Evolutionary conservation across 2,797 vertebrate genomes (phyloP).

Genomic region (Cyclura pinguis): DNA sequence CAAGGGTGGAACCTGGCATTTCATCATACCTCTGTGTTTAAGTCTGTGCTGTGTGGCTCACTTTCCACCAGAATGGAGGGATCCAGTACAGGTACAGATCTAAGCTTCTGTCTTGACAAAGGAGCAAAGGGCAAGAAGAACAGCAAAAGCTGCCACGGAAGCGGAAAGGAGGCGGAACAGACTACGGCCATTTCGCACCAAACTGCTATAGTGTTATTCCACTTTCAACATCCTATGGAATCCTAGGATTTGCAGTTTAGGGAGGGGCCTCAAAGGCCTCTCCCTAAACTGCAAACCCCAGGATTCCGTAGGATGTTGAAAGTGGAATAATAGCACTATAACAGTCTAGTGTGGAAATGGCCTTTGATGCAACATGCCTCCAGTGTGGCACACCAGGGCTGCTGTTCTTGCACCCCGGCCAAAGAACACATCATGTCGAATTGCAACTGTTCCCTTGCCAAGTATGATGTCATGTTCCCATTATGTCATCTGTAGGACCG

Average conservation of each 20-base stretch:
- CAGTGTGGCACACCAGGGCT: neutral
- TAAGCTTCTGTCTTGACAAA: neutral
- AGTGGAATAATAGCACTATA: too few relatives aligned
- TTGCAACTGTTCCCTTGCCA: slow-evolving; percentile 63
- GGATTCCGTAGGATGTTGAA: too few relatives aligned
- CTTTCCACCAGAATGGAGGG: neutral
- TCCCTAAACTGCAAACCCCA: too few relatives aligned
- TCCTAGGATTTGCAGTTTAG: too few relatives aligned
- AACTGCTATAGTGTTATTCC: too few relatives aligned
- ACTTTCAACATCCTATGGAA: too few relatives aligned
- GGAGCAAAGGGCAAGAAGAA: neutral
- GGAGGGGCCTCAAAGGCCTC: too few relatives aligned
- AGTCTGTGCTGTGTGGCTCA: neutral
- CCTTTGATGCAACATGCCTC: neutral
- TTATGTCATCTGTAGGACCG: slow-evolving; percentile 75
- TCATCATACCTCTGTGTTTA: too few relatives aligned
- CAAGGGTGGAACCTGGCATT: too few relatives aligned
- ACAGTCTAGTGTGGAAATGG: too few relatives aligned
- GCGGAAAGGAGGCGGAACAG: neutral
- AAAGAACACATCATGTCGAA: slow-evolving; percentile 7
- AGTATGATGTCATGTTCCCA: slow-evolving; percentile 77
- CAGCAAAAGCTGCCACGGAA: neutral
- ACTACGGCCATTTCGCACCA: too few relatives aligned
- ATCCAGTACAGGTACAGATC: neutral
- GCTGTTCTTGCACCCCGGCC: neutral